Evolutionary conservation across 2,113 vertebrate genomes (phyloP).

Genomic region (Pangasianodon hypophthalmus): DNA sequence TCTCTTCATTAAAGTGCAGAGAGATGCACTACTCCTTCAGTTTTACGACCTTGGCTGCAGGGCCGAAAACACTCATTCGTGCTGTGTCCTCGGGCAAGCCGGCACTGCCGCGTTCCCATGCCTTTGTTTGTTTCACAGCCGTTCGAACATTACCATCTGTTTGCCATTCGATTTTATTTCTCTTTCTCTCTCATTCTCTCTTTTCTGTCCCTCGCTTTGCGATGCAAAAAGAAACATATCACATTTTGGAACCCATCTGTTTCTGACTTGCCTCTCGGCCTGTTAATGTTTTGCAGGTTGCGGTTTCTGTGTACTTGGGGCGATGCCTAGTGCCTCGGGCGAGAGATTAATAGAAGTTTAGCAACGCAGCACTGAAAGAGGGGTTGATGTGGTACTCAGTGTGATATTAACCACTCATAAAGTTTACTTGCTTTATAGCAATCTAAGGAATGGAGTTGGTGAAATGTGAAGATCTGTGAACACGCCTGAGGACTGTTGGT

Average conservation of each 20-base stretch:
- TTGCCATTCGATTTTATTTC: constrained; percentile 62
- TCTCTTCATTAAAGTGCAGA: constrained; percentile 35
- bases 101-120: constrained; percentile 83
- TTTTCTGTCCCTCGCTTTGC: constrained; percentile 34
- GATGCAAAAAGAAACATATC: constrained; percentile 31
- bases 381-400: constrained; percentile 16
- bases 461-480: constrained; percentile 22
- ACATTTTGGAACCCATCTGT: constrained; percentile 58
- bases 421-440: constrained; percentile 24
- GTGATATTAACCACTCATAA: constrained; percentile 38
- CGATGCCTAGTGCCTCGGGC: constrained; percentile 25
- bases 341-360: constrained; percentile 38
- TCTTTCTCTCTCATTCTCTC: constrained; percentile 51
- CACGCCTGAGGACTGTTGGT: constrained; percentile 16
- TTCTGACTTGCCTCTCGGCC: constrained; percentile 35
- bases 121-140: constrained; percentile 79
- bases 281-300: constrained; percentile 43
- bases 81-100: constrained; percentile 13
- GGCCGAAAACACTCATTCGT: constrained; percentile 48
- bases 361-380: constrained; percentile 18
- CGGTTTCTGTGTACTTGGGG: constrained; percentile 31
- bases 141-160: constrained; percentile 82
- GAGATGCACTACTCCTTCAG: constrained; percentile 39
- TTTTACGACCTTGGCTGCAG: constrained; percentile 42
- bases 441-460: constrained; percentile 6